These are phyloP conservation scores for Lithobates sylvaticus DNA, from an alignment of 2,797 vertebrate species.

Conservation along the genomic window DNA sequence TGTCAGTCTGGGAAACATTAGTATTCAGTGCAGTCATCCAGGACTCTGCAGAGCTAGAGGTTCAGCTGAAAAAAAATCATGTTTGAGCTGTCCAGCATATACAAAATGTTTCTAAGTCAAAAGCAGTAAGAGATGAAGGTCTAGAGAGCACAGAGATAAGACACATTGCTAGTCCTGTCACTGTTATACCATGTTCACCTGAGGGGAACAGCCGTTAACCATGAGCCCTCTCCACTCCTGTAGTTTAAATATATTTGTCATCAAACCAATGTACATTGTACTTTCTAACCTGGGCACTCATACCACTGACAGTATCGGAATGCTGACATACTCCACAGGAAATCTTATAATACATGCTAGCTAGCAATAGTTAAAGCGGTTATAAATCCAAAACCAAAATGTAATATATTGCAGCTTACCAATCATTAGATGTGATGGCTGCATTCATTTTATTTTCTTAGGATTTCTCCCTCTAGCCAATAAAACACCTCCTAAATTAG, in stretches of 20 bases:
- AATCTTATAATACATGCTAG: not conserved
- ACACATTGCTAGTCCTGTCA: constrained; percentile 31
- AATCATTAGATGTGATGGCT: no score
- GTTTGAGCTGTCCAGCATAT: not conserved
- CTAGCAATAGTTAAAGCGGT: no score
- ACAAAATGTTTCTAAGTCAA: constrained; percentile 29
- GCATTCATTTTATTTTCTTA: no score
- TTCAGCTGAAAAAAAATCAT: constrained; percentile 21
- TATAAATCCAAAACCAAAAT: no score
- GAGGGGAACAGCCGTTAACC: constrained; percentile 18
- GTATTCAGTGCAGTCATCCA: constrained; percentile 2
- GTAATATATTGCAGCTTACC: no score
- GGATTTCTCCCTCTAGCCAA: no score
- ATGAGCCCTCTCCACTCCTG: not conserved
- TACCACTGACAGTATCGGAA: not conserved
- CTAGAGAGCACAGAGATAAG: constrained; percentile 24
- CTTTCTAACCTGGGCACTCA: not conserved
- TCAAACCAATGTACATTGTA: not conserved
- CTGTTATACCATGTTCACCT: constrained; percentile 27
- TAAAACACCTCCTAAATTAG: no score
- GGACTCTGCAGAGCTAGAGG: not conserved
- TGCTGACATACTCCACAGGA: not conserved
- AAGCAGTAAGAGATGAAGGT: constrained; percentile 33
- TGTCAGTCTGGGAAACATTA: constrained; percentile 13
- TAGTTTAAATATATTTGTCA: constrained; percentile 38